Conservation (phyloP, 2,113 vertebrate genomes). For the Chaetura pelagica region DNA sequence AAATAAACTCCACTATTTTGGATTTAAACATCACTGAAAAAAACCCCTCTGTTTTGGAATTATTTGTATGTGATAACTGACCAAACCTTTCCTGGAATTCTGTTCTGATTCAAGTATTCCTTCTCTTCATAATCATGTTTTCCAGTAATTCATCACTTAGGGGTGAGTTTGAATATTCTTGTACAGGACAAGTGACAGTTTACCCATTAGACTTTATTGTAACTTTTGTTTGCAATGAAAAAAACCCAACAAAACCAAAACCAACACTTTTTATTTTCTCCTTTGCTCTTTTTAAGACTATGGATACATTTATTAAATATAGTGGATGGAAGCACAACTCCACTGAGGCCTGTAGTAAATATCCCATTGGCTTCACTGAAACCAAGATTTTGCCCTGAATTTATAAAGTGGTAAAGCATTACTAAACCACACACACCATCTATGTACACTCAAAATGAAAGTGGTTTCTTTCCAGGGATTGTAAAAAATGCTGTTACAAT, state of each 20-base stretch:
- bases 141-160: not conserved
- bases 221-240: not conserved
- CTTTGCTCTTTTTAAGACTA: not conserved
- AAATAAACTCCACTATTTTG: not conserved
- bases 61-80: not conserved
- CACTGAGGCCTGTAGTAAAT: not conserved
- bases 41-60: not conserved
- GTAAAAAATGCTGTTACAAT: not conserved
- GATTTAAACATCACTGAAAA: not conserved
- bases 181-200: not conserved
- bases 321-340: not conserved
- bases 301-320: not conserved
- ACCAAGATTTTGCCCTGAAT: not conserved
- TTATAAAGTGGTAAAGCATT: not conserved
- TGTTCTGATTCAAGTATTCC: not conserved
- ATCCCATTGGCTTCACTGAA: not conserved
- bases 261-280: not conserved
- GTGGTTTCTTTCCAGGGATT: constrained; percentile 25
- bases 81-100: not conserved
- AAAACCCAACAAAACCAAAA: not conserved
- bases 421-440: not conserved
- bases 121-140: not conserved
- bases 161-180: not conserved
- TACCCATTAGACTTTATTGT: not conserved
- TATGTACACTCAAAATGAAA: constrained; percentile 5